Evolutionary conservation across 2,113 vertebrate genomes (phyloP).

Genomic region (Gasterosteus nipponicus): DNA sequence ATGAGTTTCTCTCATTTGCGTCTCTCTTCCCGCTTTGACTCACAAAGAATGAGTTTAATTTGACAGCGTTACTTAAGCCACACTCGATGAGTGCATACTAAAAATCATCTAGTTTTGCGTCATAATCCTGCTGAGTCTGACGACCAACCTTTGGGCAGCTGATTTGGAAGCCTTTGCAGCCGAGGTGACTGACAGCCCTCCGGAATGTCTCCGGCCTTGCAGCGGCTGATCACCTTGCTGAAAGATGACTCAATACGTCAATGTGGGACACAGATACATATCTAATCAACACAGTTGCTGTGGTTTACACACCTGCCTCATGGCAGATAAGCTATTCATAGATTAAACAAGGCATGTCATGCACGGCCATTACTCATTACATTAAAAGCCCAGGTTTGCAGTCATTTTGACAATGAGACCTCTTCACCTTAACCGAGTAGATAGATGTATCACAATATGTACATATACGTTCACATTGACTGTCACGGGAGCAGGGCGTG

Average conservation of each 20-base stretch:
- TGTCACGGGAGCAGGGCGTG: too few relatives aligned
- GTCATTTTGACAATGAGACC: not conserved
- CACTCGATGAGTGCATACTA: not conserved
- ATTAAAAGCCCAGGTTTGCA: conserved; percentile 6
- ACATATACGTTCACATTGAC: too few relatives aligned
- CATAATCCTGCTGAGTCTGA: conserved; percentile 14
- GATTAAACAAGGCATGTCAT: conserved; percentile 11
- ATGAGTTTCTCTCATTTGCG: conserved; percentile 11
- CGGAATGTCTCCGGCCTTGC: conserved; percentile 11
- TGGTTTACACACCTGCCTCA: conserved; percentile 32
- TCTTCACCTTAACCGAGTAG: not conserved
- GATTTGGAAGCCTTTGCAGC: conserved; percentile 11
- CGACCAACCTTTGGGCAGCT: conserved; percentile 5
- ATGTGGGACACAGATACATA: not conserved
- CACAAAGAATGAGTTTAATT: not conserved
- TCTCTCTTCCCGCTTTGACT: conserved; percentile 21
- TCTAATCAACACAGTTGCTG: conserved; percentile 22
- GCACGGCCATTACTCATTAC: conserved; percentile 22
- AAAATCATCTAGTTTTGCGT: conserved; percentile 19
- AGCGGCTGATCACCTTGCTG: conserved; percentile 25
- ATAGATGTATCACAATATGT: not conserved
- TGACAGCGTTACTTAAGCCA: conserved; percentile 25
- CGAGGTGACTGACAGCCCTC: conserved; percentile 26
- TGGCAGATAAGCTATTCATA: conserved; percentile 26
- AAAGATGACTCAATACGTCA: conserved; percentile 41